Base-by-base conservation (phyloP, 2,888 invertebrate genomes). In the Bellardia pandia region DNA sequence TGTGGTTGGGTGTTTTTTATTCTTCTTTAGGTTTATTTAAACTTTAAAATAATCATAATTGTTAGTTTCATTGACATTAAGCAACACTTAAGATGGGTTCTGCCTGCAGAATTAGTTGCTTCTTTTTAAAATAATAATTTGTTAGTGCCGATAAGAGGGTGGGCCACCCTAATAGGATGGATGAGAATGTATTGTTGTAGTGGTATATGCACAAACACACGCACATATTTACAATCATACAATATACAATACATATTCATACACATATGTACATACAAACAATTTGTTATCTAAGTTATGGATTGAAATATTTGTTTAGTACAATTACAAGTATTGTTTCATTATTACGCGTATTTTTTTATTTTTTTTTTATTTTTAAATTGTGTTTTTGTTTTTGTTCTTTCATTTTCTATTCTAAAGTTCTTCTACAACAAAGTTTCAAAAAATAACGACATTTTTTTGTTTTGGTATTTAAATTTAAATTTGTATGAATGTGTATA, bases 241-340 rank as follows among this genome's bases (percentile, higher is more conserved):
- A 56, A 42, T n/a, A n/a, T n/a, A n/a, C n/a, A n/a, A n/a, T n/a
- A 30, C 45, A 68, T 14, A 45, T 45, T 30, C 42, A 42, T 42
- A 83, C 64, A 64, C 56, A 66, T 60, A 58, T 71, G 62, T 53
- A 75, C 71, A 81, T 81, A 80, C 56, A 82, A 84, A 79, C 53
- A 53, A 62, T 62, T 71, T 40, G 62, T 53, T 72, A 13, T 40
- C 40, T 79, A 53, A 30, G 23, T 42, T 45, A 9, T 23, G 37
- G 3, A 23, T 51, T 23, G 0, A 8, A 13, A 56, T 56, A 60
- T 37, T 37, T 64, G 8, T 8, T 45, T 40, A n/a, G 33, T 60
- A 60, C 60, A 56, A 23, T 6, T 58, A 58, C 5, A 30, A 58
- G 23, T 58, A 23, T 30, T 4, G 3, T 76, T 42, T 16, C 9